Conservation (phyloP, 2,113 vertebrate species). For the Emydocephalus ijimae region DNA sequence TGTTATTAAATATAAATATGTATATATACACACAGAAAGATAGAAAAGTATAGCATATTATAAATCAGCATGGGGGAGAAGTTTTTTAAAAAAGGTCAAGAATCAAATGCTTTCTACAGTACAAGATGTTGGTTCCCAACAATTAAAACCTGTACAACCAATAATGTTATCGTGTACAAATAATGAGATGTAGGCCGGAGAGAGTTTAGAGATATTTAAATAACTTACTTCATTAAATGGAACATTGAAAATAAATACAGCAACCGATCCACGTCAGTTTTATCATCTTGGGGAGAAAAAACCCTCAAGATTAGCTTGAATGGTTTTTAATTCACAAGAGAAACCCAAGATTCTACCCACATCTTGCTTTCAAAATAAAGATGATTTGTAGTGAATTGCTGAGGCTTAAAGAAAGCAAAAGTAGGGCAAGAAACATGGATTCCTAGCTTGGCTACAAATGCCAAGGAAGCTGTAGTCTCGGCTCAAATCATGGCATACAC, state of each 20-base stretch:
- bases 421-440: too few species aligned
- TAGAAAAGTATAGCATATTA: not conserved
- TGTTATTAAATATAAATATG: not conserved
- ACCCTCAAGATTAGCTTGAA: not conserved
- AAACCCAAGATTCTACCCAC: not conserved
- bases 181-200: not conserved
- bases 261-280: slow-evolving; percentile 3
- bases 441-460: not conserved
- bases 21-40: not conserved
- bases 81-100: not conserved
- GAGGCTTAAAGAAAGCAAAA: not conserved
- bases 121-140: not conserved
- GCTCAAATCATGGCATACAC: not conserved
- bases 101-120: not conserved
- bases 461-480: not conserved
- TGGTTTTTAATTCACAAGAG: not conserved
- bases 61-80: not conserved
- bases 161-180: not conserved
- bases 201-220: not conserved
- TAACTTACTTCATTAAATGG: not conserved
- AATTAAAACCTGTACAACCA: not conserved
- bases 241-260: not conserved
- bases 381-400: not conserved
- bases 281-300: not conserved
- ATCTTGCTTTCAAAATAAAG: not conserved